These are phyloP conservation scores for Hypolimnas misippus DNA, from an alignment of 2,888 invertebrate species.

Conservation along the genomic window DNA sequence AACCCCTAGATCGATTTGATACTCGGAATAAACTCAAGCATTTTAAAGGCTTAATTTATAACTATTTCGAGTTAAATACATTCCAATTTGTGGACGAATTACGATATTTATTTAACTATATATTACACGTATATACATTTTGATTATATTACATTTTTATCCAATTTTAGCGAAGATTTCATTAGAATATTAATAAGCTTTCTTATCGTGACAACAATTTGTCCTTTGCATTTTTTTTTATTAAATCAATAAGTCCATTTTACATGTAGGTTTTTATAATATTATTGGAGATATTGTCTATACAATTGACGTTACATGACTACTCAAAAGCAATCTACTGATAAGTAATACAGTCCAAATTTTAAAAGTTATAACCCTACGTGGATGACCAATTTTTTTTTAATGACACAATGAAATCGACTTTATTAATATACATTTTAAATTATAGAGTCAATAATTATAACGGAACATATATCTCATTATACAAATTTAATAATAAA, in stretches of 20 bases:
- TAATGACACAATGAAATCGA: background rate
- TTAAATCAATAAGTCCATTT: conserved; percentile 28
- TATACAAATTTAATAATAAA: too few species aligned
- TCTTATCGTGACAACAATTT: conserved; percentile 38
- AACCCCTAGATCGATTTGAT: background rate
- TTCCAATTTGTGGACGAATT: conserved; percentile 71
- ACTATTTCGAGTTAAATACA: conserved; percentile 59
- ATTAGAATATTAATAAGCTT: conserved; percentile 41
- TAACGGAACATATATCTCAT: background rate
- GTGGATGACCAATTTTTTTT: background rate
- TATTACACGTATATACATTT: conserved; percentile 43
- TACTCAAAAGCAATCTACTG: conserved; percentile 20
- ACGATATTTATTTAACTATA: conserved; percentile 57
- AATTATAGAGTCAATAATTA: background rate
- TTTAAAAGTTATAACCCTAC: background rate
- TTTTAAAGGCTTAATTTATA: conserved; percentile 26
- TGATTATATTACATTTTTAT: conserved; percentile 31
- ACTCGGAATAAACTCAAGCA: conserved; percentile 10
- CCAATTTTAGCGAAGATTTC: conserved; percentile 44
- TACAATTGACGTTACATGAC: conserved; percentile 64
- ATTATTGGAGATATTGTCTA: conserved; percentile 66
- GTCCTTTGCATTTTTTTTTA: conserved; percentile 47
- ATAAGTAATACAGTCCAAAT: conserved; percentile 8
- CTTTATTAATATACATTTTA: background rate
- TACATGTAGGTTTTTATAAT: background rate